Evolutionary conservation across 2,888 invertebrate genomes (phyloP), one percentile per base, ranked within the genome.

Genomic region (Protodeltote pygarga): DNA sequence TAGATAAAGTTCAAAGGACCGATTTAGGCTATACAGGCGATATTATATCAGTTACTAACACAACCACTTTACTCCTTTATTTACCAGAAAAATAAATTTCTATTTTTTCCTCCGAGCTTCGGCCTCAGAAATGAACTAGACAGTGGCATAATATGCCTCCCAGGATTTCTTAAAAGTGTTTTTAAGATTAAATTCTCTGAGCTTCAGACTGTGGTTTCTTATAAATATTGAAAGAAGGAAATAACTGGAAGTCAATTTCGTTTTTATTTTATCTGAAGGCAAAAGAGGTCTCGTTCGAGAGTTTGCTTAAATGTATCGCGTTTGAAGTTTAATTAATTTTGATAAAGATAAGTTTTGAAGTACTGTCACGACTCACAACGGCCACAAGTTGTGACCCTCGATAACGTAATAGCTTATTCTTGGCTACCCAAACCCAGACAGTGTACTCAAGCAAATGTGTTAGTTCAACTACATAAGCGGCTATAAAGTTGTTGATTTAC

Each of bases 401-500:
- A 39, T 41, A 16, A 34, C 31, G 16, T 38, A 37, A 40, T 47
- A 39, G 28, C 33, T 54, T 53, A 29, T 47, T 54, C 23, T 34
- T 25, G 31, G 38, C 20, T 14, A 25, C 20, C 42, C 41, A 27
- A 44, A 37, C 45, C 24, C 38, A 51, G 49, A 49, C 34, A 31
- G 37, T 46, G 39, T 46, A 42, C 47, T 38, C 41, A 47, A 58
- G 60, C 59, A 64, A 63, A 65, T 54, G 60, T 59, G 57, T 68
- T 65, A 46, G 59, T 38, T 59, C 42, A 49, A 52, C 52, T 42
- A 51, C 49, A 42, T 32, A 59, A 54, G 38, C 41, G 37, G 33
- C 59, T 46, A 75, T 77, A 77, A 77, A 77, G 40, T 62, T 48
- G 34, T 25, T 60, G 64, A 57, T 76, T 77, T 77, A 77, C 60